Evolutionary conservation across 2,797 vertebrate species (phyloP), one percentile per base, ranked within the genome.

Genomic region (Hypotaenidia philippensis): DNA sequence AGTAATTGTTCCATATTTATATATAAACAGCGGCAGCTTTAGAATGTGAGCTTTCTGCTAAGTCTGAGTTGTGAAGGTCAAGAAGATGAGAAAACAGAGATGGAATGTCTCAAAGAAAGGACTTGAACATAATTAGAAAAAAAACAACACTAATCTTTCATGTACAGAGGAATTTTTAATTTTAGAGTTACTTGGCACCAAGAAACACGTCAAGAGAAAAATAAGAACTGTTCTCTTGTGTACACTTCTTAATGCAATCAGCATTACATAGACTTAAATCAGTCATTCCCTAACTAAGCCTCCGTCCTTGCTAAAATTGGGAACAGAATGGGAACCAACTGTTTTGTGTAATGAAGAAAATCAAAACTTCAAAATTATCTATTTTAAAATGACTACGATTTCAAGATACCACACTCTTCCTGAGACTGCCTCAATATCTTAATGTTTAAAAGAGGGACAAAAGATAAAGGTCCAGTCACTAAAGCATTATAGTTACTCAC

Each of bases 1-100:
- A 91, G 41, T 83, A 89, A 91, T 86, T 85, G 41, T 90, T 91
- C 66, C 20, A 26, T 89, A 88, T 93, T 92, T 93, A 86, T 76
- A 91, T 23, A 95, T 88, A 84, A 87, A 94, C 47, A 91, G 32
- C n/a, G 71, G 71, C n/a, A 89, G 80, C 44, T 95, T 80, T 81
- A 81, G 52, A 68, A 84, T 87, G 16, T 63, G n/a, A 90, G 19
- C 19, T 60, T 84, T 87, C 55, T 69, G 17, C 45, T 81, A 86
- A 71, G 18, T 83, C 66, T 74, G 36, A 89, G 34, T 6, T 71
- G 31, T 47, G 55, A 94, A 90, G 56, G 57, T 86, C 80, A 83
- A 93, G 38, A 92, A 69, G 52, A 86, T 63, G 63, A 79, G 38
- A 90, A 89, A 81, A 79, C 3, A 71, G 59, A 82, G 32, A 83